These are phyloP conservation scores for Octodon degus DNA, from an alignment of 2,113 vertebrate species.

Conservation along the genomic window DNA sequence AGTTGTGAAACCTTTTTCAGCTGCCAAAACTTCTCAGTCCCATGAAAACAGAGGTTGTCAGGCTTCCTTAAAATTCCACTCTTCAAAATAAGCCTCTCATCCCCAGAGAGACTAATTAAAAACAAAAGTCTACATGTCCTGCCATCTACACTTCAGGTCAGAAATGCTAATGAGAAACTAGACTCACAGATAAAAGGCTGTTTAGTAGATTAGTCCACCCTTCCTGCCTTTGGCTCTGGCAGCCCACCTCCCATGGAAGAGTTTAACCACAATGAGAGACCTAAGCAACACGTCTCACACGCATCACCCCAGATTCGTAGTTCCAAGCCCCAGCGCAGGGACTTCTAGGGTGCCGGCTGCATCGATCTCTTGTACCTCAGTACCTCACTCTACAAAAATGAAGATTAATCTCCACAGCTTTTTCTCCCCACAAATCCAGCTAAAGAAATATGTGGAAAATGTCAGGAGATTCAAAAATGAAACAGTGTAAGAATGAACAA, in stretches of 20 bases:
- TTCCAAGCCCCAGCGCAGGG: neutral
- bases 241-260: conserved; percentile 34
- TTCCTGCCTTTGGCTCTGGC: conserved; percentile 54
- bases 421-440: neutral
- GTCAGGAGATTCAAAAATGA: neutral
- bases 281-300: neutral
- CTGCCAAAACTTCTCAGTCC: conserved; percentile 71
- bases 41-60: conserved; percentile 75
- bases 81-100: conserved; percentile 78
- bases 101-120: conserved; percentile 77
- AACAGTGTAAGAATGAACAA: conserved; percentile 1
- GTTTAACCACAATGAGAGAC: conserved; percentile 20
- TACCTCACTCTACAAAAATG: conserved; percentile 17
- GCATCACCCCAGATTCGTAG: conserved; percentile 44
- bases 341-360: neutral
- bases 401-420: neutral
- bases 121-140: conserved; percentile 70
- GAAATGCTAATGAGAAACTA: conserved; percentile 72
- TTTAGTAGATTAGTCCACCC: conserved; percentile 69
- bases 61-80: conserved; percentile 78
- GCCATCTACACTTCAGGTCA: conserved; percentile 55
- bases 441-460: conserved; percentile 49
- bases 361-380: conserved; percentile 37
- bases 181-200: conserved; percentile 70
- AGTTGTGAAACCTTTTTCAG: conserved; percentile 67